Conservation (phyloP, 2,888 invertebrate genomes). For the Campoplex capitator region DNA sequence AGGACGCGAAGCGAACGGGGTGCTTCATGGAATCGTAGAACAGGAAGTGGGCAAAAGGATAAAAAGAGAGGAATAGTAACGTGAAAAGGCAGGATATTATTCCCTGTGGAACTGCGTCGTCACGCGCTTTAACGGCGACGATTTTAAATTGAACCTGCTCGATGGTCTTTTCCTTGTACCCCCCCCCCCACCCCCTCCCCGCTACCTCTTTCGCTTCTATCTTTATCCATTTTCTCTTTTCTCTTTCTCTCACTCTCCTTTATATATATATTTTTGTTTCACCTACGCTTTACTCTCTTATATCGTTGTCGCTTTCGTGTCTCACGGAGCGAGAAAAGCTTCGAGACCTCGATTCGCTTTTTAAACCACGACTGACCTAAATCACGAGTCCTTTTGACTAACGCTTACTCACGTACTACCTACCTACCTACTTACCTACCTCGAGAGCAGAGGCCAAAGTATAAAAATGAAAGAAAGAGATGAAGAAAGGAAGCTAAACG, state of each 20-base stretch:
- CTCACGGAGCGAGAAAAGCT: constrained; percentile 27
- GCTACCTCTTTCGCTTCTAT: constrained; percentile 18
- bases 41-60: constrained; percentile 15
- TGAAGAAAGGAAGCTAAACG: not conserved
- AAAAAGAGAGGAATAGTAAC: constrained; percentile 30
- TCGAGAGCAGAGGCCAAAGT: not conserved
- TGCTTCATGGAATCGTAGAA: constrained; percentile 10
- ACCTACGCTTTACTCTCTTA: constrained; percentile 36
- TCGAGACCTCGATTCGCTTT: constrained; percentile 63
- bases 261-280: not conserved
- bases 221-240: constrained; percentile 22
- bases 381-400: constrained; percentile 64
- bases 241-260: not conserved
- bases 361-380: constrained; percentile 64
- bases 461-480: constrained; percentile 10
- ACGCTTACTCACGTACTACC: constrained; percentile 52
- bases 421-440: too few species aligned
- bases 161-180: constrained; percentile 34
- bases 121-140: constrained; percentile 68
- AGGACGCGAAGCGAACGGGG: not conserved
- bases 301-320: constrained; percentile 54
- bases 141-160: constrained; percentile 67
- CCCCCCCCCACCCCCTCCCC: too few species aligned
- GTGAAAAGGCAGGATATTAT: constrained; percentile 66
- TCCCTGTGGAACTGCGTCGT: constrained; percentile 68